A percentile compares a stretch with the other conserved stretches of the same genome.
phyloP scores from a whole-genome alignment of 2,888 invertebrate species.

The Drosophila basisetae region DNA sequence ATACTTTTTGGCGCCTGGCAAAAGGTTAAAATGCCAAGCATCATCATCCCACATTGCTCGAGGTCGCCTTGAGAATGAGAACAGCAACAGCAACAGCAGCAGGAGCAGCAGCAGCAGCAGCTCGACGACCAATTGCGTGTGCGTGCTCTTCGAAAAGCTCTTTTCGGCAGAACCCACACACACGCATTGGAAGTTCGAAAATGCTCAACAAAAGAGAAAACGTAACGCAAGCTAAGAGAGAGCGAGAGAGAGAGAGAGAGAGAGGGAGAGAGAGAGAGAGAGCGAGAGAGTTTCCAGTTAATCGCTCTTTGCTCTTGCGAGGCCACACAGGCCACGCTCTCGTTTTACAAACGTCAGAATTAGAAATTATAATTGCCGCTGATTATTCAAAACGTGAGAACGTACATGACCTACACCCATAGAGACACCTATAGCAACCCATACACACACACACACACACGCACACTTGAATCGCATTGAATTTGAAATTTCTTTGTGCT shows the following conservation, averaged over 20 bases:
- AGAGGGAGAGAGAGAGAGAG: conserved; percentile 55
- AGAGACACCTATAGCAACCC: conserved; percentile 15
- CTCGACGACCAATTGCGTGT: conserved; percentile 20
- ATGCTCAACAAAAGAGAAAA: conserved; percentile 16
- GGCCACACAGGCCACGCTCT: conserved; percentile 28
- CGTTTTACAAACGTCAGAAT: conserved; percentile 72
- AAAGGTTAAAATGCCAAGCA: conserved; percentile 78
- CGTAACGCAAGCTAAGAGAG: conserved; percentile 38
- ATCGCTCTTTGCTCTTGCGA: conserved; percentile 29
- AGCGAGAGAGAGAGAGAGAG: conserved; percentile 49
- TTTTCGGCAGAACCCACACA: conserved; percentile 15
- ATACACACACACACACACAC: conserved; percentile 1
- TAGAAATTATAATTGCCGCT: conserved; percentile 79
- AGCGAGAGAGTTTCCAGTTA: conserved; percentile 39
- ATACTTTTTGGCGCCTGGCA: conserved; percentile 57
- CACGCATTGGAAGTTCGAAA: conserved; percentile 58
- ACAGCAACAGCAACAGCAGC: conserved; percentile 11
- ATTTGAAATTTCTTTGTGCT: conserved; percentile 57
- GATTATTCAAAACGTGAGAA: conserved; percentile 70
- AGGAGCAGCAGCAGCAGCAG: conserved; percentile 15
- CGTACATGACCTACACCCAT: conserved; percentile 73
- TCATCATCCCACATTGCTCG: conserved; percentile 48
- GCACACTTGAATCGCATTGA: conserved; percentile 66
- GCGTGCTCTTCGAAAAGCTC: conserved; percentile 35
- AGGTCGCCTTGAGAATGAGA: conserved; percentile 29